These are phyloP conservation scores for Polydrusus cervinus DNA, from an alignment of 2,888 invertebrate genomes.

Conservation along the genomic window DNA sequence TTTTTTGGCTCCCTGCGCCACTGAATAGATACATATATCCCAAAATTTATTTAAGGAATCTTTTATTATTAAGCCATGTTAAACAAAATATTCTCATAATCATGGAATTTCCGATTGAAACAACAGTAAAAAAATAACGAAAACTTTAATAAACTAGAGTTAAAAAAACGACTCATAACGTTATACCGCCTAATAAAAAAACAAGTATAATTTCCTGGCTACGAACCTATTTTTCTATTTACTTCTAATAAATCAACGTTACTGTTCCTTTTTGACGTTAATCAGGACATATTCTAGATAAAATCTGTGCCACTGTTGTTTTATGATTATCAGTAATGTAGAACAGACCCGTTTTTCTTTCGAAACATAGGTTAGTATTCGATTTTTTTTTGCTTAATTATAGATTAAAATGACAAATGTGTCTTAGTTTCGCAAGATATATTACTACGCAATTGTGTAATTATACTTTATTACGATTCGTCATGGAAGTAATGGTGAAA, in stretches of 20 bases:
- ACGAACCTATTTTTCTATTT: constrained; percentile 44
- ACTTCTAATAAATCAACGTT: constrained; percentile 47
- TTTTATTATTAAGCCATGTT: too few relatives aligned
- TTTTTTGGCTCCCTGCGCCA: too few relatives aligned
- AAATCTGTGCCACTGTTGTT: constrained; percentile 40
- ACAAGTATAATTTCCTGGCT: constrained; percentile 45
- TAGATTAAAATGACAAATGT: constrained; percentile 26
- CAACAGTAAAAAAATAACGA: too few relatives aligned
- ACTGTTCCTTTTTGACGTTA: constrained; percentile 47
- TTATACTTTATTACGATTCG: too few relatives aligned
- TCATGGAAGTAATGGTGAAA: too few relatives aligned
- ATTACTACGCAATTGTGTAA: too few relatives aligned
- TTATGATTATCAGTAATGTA: constrained; percentile 45
- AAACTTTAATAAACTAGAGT: too few relatives aligned
- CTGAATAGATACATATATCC: too few relatives aligned
- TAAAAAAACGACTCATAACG: background rate
- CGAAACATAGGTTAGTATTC: constrained; percentile 29
- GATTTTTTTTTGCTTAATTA: constrained; percentile 37
- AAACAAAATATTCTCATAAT: too few relatives aligned
- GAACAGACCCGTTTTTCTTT: constrained; percentile 36
- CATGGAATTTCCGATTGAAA: too few relatives aligned
- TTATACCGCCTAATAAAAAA: constrained; percentile 25
- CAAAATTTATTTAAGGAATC: too few relatives aligned
- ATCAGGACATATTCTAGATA: constrained; percentile 49
- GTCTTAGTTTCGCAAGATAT: background rate